A percentile compares a stretch with the other conserved stretches of the same genome.
Evolutionary conservation across 2,797 vertebrate genomes (phyloP).

Genomic region (Sciurus vulgaris): DNA sequence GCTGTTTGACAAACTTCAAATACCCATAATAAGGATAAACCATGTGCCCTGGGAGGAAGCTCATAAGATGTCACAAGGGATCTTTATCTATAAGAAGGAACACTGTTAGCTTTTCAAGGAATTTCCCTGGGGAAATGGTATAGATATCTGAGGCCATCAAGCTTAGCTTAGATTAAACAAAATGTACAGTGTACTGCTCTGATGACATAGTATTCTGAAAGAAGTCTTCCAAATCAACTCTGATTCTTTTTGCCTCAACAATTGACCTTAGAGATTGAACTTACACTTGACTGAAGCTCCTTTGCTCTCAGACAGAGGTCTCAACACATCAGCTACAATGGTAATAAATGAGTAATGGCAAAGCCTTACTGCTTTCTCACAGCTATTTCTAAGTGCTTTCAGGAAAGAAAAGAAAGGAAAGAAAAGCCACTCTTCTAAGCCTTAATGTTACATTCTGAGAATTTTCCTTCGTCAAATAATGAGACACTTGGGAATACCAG

Average conservation of each 20-base stretch:
- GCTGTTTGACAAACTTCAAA: conserved; percentile 26
- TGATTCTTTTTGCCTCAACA: conserved; percentile 73
- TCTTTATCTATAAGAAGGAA: conserved; percentile 70
- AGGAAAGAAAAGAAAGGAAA: not conserved
- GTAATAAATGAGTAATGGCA: conserved; percentile 58
- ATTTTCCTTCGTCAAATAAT: conserved; percentile 57
- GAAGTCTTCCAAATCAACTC: conserved; percentile 65
- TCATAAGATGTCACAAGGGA: conserved; percentile 57
- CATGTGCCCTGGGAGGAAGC: conserved; percentile 4
- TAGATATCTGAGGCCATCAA: conserved; percentile 55
- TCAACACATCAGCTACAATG: conserved; percentile 42
- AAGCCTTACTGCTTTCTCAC: conserved; percentile 30
- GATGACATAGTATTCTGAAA: conserved; percentile 28
- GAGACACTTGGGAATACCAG: conserved; percentile 37
- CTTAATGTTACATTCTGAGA: conserved; percentile 32
- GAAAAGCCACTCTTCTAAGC: conserved; percentile 40
- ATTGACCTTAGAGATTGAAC: conserved; percentile 73
- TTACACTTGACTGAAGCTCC: conserved; percentile 56
- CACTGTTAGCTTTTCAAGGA: not conserved
- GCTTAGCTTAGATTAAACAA: conserved; percentile 66
- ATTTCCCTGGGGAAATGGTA: conserved; percentile 61
- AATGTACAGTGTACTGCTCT: not conserved
- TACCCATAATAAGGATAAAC: conserved; percentile 59
- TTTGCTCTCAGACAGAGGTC: conserved; percentile 63
- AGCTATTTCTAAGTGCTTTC: conserved; percentile 46